Base-by-base conservation (phyloP, 2,888 invertebrate genomes). In the Epinotia brunnichana region DNA sequence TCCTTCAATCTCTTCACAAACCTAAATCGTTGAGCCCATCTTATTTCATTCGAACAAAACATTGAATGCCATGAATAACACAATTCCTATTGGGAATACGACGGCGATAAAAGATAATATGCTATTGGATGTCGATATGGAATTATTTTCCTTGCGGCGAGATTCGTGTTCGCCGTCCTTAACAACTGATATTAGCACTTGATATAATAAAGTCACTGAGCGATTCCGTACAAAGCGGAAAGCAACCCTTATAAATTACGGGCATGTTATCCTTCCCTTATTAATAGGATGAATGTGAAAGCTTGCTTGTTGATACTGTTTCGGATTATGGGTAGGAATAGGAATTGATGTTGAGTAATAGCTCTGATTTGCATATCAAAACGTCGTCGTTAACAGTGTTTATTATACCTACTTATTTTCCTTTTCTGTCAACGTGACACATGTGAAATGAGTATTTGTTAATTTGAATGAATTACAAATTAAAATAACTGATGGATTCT, bases 151-250 rank as follows among this genome's bases (percentile, higher is more conserved):
- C 71, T 67, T 54, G 71, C n/a, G 69, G 39, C 60, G 54, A 61
- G 67, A 44, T 44, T 67, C 72, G 44, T 67, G 67, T 72, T 54
- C 53, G 60, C 53, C 60, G 48, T 67, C 72, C 72, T 67, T 72
- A 72, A 67, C 67, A 67, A 72, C 67, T 67, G 68, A 73, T 73
- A 73, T 73, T 73, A 73, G 57, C 68, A 69, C 73, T 71, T 71
- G 73, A 73, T 73, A 73, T 73, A 72, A 72, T 72, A 73, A 73
- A 73, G 73, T 69, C 73, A 73, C 68, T 73, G 67, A 69, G 68
- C 67, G 63, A 73, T 69, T 63, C 63, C 62, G 62, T 62, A 48
- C 68, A 56, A 67, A 71, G 62, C 60, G 70, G 70, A 35, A 71
- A 67, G 44, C 60, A 68, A 73, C 68, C 73, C 68, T 69, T 69